phyloP scores from a whole-genome alignment of 2,113 vertebrate species.

The Dipodomys ordii region DNA sequence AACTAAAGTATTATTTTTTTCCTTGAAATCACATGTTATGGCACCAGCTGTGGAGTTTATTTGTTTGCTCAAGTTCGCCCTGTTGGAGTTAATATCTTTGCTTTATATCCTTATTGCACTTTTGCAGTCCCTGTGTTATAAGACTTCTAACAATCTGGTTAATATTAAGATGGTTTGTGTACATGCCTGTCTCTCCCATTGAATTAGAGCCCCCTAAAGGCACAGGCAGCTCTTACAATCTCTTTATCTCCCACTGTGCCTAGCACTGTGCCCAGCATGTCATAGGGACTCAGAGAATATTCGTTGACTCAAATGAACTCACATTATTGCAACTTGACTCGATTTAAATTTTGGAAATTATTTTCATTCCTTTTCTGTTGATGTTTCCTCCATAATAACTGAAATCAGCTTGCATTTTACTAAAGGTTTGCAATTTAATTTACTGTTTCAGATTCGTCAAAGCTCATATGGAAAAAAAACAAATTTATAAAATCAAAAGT shows the following conservation, averaged over 20 bases:
- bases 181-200: slow-evolving; percentile 11
- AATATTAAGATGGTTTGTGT: slow-evolving; percentile 70
- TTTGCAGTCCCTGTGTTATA: slow-evolving; percentile 66
- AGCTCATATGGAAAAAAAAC: background rate
- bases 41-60: slow-evolving; percentile 82
- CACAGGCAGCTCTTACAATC: background rate
- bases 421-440: slow-evolving; percentile 47
- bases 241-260: slow-evolving; percentile 63
- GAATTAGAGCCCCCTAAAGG: slow-evolving; percentile 66
- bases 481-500: slow-evolving; percentile 57
- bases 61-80: slow-evolving; percentile 79
- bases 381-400: slow-evolving; percentile 1
- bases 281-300: slow-evolving; percentile 50
- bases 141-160: slow-evolving; percentile 53
- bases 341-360: slow-evolving; percentile 63
- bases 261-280: slow-evolving; percentile 64
- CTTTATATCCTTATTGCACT: slow-evolving; percentile 71
- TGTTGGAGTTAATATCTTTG: slow-evolving; percentile 82
- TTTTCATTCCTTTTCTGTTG: slow-evolving; percentile 53
- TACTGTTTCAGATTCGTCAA: slow-evolving; percentile 26
- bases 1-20: slow-evolving; percentile 59
- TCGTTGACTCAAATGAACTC: background rate
- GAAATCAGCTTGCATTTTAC: slow-evolving; percentile 30
- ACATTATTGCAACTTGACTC: slow-evolving; percentile 51
- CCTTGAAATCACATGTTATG: slow-evolving; percentile 77